These are phyloP conservation scores for Aleiodes testaceus DNA, from an alignment of 2,888 invertebrate species.

Conservation along the genomic window DNA sequence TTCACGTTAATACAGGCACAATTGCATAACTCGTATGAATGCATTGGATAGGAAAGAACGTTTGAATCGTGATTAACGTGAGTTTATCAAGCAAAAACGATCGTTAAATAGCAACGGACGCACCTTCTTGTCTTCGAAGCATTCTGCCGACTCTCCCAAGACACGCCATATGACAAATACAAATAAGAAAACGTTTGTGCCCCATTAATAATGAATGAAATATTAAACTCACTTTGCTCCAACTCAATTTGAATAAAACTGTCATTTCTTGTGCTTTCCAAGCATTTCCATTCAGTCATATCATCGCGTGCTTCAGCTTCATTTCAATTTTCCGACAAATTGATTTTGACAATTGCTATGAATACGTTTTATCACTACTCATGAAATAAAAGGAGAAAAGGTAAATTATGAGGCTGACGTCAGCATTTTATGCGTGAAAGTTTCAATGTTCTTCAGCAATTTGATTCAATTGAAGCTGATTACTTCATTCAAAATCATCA, in stretches of 20 bases:
- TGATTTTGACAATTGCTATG: constrained; percentile 47
- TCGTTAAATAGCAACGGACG: constrained; percentile 24
- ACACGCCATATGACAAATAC: constrained; percentile 30
- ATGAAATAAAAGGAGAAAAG: background rate
- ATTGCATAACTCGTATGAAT: background rate
- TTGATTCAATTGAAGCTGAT: too few relatives aligned
- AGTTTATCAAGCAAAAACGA: constrained; percentile 34
- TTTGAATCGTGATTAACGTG: constrained; percentile 17
- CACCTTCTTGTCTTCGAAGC: constrained; percentile 15
- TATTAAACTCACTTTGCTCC: constrained; percentile 8
- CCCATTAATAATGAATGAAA: constrained; percentile 7
- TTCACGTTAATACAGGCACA: background rate
- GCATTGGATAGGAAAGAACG: background rate
- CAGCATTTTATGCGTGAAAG: too few relatives aligned
- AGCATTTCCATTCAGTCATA: constrained; percentile 52
- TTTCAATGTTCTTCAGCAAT: too few relatives aligned
- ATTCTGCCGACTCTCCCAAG: constrained; percentile 18
- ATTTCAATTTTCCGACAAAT: constrained; percentile 55
- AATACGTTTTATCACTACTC: constrained; percentile 4
- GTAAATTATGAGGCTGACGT: background rate
- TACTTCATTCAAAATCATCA: too few relatives aligned
- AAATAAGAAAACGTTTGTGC: constrained; percentile 28
- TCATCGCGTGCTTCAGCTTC: constrained; percentile 51
- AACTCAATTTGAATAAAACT: background rate
- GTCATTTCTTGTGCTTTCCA: constrained; percentile 6